Conservation (phyloP, 2,888 invertebrate genomes). For the Zaprionus obscuricornis region DNA sequence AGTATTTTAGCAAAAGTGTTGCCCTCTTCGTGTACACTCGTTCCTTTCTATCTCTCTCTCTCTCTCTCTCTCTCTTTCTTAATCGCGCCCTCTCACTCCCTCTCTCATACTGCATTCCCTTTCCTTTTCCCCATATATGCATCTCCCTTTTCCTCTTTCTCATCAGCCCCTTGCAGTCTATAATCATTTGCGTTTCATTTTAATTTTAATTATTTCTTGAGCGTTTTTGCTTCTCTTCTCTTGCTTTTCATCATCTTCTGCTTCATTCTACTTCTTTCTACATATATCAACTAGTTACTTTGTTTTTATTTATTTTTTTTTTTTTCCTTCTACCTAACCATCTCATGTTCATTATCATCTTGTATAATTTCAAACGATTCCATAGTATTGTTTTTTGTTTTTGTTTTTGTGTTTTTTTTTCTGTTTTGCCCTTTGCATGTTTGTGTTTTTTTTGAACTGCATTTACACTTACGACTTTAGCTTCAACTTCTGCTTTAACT, state of each 20-base stretch:
- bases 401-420: constrained; percentile 9
- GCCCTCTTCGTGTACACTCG: constrained; percentile 8
- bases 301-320: neutral
- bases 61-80: too few relatives aligned
- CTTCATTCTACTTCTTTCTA: constrained; percentile 9
- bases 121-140: neutral
- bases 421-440: constrained; percentile 17
- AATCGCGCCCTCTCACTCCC: too few relatives aligned
- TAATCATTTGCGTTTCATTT: constrained; percentile 68
- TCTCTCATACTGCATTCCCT: too few relatives aligned
- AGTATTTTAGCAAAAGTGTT: constrained; percentile 40
- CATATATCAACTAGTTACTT: too few relatives aligned
- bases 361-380: constrained; percentile 67
- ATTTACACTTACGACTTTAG: too few relatives aligned
- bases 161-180: neutral
- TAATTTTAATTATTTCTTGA: constrained; percentile 76
- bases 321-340: constrained; percentile 2
- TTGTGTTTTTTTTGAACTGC: constrained; percentile 41
- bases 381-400: constrained; percentile 39
- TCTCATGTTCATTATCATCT: constrained; percentile 46
- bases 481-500: constrained; percentile 64
- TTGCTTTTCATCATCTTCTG: constrained; percentile 2
- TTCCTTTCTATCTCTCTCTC: neutral
- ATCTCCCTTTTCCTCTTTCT: constrained; percentile 6
- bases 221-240: constrained; percentile 50